Percentiles rank a stretch among this genome's conserved stretches.
phyloP scores from a whole-genome alignment of 2,888 invertebrate genomes.

The Encarsia formosa region DNA sequence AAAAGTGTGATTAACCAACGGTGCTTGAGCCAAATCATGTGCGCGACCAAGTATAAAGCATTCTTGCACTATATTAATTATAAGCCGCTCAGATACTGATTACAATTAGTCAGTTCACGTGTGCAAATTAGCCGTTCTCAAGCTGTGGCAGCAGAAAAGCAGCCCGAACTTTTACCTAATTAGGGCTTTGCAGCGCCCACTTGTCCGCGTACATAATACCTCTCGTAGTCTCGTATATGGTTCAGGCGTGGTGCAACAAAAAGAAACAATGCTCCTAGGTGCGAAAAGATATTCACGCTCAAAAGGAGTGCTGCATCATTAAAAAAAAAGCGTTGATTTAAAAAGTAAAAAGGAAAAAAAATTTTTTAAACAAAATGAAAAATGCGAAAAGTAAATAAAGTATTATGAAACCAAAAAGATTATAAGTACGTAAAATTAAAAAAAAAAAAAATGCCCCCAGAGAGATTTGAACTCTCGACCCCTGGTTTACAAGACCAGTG shows the following conservation, averaged over 20 bases:
- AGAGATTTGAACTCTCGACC: slow-evolving; percentile 67
- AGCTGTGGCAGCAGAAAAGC: neutral
- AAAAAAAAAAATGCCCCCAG: slow-evolving; percentile 54
- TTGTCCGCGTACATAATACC: neutral
- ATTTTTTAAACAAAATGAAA: too few species aligned
- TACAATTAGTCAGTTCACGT: slow-evolving; percentile 10
- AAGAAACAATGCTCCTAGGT: neutral
- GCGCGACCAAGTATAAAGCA: too few species aligned
- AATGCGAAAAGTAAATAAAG: too few species aligned
- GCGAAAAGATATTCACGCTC: too few species aligned
- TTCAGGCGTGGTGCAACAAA: neutral
- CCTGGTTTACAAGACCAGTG: slow-evolving; percentile 53
- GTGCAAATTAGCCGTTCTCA: slow-evolving; percentile 7
- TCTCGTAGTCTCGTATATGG: neutral
- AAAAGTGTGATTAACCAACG: too few species aligned
- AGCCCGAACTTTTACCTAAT: slow-evolving; percentile 15
- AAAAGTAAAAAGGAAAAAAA: neutral
- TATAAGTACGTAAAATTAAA: too few species aligned
- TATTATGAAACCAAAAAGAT: too few species aligned
- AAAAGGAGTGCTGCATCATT: too few species aligned
- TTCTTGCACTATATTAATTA: slow-evolving; percentile 20
- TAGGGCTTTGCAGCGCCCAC: slow-evolving; percentile 1
- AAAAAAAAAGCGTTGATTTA: neutral
- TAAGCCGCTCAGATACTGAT: slow-evolving; percentile 12
- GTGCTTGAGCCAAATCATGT: too few species aligned